A percentile compares a stretch with the other conserved stretches of the same genome.
Evolutionary conservation across 2,888 invertebrate genomes (phyloP).

Genomic region (Venusia cambrica): DNA sequence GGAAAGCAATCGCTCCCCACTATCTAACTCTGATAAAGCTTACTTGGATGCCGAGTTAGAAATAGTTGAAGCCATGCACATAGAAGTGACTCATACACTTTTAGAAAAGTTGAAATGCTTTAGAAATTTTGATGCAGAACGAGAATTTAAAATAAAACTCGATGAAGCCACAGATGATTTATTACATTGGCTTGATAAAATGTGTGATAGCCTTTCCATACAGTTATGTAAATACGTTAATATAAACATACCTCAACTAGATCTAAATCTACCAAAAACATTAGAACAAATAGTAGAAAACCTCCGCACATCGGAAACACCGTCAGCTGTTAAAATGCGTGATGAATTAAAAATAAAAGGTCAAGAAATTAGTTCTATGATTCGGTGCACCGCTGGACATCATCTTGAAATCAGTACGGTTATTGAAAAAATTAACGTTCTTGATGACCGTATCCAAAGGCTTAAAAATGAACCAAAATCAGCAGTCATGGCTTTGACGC

Average conservation of each 20-base stretch:
- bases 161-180: slow-evolving; percentile 48
- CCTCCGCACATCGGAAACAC: slow-evolving; percentile 39
- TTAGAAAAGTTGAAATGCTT: slow-evolving; percentile 55
- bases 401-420: slow-evolving; percentile 61
- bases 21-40: slow-evolving; percentile 45
- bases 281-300: slow-evolving; percentile 62
- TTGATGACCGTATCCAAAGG: slow-evolving; percentile 56
- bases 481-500: slow-evolving; percentile 53
- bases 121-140: slow-evolving; percentile 39
- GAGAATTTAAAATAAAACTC: slow-evolving; percentile 50
- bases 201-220: slow-evolving; percentile 54
- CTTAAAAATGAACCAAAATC: slow-evolving; percentile 50
- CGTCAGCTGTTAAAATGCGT: slow-evolving; percentile 42
- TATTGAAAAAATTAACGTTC: slow-evolving; percentile 51
- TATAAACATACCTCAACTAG: slow-evolving; percentile 45
- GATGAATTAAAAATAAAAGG: slow-evolving; percentile 52
- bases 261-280: slow-evolving; percentile 54
- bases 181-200: slow-evolving; percentile 62
- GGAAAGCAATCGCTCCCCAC: slow-evolving; percentile 39
- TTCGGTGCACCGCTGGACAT: slow-evolving; percentile 51
- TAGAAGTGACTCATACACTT: slow-evolving; percentile 45
- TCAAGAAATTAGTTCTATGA: slow-evolving; percentile 50
- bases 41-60: slow-evolving; percentile 58
- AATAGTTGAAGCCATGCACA: slow-evolving; percentile 70
- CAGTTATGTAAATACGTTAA: slow-evolving; percentile 53